A percentile compares a stretch with the other conserved stretches of the same genome.
Evolutionary conservation across 2,113 vertebrate species (phyloP).

Genomic region (Egretta garzetta): DNA sequence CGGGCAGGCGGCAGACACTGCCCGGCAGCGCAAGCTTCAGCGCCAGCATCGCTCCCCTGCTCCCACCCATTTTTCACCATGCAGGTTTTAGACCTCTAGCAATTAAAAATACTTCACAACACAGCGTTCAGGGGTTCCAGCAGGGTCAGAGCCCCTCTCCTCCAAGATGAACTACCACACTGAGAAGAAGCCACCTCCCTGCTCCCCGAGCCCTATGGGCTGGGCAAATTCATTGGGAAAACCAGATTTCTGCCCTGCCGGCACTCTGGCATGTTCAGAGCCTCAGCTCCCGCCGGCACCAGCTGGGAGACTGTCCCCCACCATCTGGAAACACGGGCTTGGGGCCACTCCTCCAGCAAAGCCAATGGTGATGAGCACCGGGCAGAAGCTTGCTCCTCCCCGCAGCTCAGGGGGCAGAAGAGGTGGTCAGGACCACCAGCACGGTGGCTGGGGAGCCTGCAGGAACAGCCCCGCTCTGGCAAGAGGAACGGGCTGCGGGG

Average conservation of each 20-base stretch:
- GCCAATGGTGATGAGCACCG: not conserved
- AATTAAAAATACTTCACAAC: not conserved
- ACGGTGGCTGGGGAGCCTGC: accelerated
- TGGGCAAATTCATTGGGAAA: not conserved
- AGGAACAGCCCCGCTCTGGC: accelerated
- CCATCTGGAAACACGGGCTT: not conserved
- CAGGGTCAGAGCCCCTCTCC: not conserved
- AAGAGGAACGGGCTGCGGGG: not conserved
- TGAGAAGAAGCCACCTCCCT: not conserved
- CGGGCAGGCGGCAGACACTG: not conserved
- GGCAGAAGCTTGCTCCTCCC: not conserved
- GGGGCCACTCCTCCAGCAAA: not conserved
- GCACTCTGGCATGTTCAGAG: not conserved
- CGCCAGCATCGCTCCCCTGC: not conserved
- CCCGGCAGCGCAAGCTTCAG: not conserved
- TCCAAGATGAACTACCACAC: not conserved
- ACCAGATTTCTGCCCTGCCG: not conserved
- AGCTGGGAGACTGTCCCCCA: not conserved
- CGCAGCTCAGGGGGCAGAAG: too few species aligned
- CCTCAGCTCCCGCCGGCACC: not conserved
- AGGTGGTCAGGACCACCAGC: too few species aligned
- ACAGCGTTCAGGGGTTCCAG: not conserved
- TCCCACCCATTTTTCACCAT: not conserved
- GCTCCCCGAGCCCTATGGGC: not conserved
- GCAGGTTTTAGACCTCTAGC: not conserved